These are phyloP conservation scores for Drosophila erecta DNA, from an alignment of 1,140 invertebrate species.

Conservation along the genomic window DNA sequence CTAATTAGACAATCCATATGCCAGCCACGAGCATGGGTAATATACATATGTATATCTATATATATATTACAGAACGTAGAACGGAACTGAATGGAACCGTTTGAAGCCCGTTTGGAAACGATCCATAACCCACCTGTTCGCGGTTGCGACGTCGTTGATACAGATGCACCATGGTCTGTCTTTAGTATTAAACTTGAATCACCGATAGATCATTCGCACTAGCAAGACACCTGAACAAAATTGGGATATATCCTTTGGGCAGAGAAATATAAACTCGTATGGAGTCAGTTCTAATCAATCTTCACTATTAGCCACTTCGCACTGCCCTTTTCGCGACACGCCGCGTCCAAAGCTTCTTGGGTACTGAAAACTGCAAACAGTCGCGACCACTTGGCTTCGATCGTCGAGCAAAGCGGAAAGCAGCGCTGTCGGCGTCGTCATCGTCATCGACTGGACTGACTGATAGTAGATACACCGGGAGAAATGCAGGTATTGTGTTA, in stretches of 20 bases:
- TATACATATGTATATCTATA: not conserved
- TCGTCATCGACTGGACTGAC: slow-evolving; percentile 15
- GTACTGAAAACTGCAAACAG: slow-evolving; percentile 54
- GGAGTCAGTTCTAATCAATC: not conserved
- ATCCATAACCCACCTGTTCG: slow-evolving; percentile 65
- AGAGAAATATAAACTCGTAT: not conserved
- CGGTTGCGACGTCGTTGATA: slow-evolving; percentile 68
- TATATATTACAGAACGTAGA: slow-evolving; percentile 1
- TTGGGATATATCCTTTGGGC: slow-evolving; percentile 1
- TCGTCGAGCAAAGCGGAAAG: slow-evolving; percentile 27
- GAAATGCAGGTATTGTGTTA: not conserved
- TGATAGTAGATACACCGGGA: slow-evolving; percentile 26
- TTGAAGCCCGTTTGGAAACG: not conserved
- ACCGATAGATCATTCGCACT: slow-evolving; percentile 8
- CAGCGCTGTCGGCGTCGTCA: slow-evolving; percentile 27
- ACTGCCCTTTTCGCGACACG: slow-evolving; percentile 58
- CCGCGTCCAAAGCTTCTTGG: slow-evolving; percentile 59
- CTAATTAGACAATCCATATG: slow-evolving; percentile 58
- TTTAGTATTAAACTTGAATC: not conserved
- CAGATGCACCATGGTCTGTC: slow-evolving; percentile 62
- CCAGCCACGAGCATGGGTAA: slow-evolving; percentile 23
- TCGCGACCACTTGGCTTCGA: slow-evolving; percentile 26
- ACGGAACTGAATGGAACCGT: slow-evolving; percentile 16
- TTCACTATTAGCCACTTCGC: slow-evolving; percentile 2
- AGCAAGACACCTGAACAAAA: slow-evolving; percentile 8